Base-by-base conservation (phyloP, 2,888 invertebrate species). In the Drosophila quinaria region DNA sequence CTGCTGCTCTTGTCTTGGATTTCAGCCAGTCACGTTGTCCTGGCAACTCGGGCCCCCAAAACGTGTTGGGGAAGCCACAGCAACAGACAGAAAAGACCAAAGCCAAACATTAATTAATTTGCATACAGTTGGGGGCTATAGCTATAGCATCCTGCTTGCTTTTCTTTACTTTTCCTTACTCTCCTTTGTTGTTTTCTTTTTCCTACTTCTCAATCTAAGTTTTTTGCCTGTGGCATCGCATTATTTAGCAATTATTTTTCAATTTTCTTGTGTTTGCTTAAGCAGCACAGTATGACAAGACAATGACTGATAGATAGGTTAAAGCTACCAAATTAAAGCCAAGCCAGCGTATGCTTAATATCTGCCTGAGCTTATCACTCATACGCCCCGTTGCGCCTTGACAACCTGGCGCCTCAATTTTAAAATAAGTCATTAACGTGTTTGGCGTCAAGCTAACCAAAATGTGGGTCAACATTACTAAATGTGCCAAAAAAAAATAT, bases 241-340 rank as follows among this genome's bases (percentile, higher is more conserved):
- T 85, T 73, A 76, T 74, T 73, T 50, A 62, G 69, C 78, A 84
- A 84, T 84, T 84, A 87, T 78, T 89, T 87, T 87, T 64, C 89
- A 87, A 89, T 84, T 89, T 80, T 58, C 59, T 80, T 80, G 29
- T 51, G 25, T 78, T 67, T 78, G 29, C 71, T 60, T 58, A 56
- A 58, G 67, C 47, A 70, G 51, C 63, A 31, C 56, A 66, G 55
- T 59, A 47, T 60, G 64, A 68, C 65, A 59, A 65, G 69, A 72
- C 67, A 61, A 72, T 31, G 50, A 39, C 37, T 54, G 47, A 44
- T 50, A 47, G 25, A 49, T 50, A 47, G 25, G 41, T 17, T 19
- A 17, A n/a, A 15, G 39, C 47, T 29, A 22, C 22, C 47, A 10
- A 29, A 31, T 54, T 31, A 19, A 41, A 41, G 22, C n/a, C 42